phyloP scores from a whole-genome alignment of 2,113 vertebrate genomes.

The Theristicus caerulescens region DNA sequence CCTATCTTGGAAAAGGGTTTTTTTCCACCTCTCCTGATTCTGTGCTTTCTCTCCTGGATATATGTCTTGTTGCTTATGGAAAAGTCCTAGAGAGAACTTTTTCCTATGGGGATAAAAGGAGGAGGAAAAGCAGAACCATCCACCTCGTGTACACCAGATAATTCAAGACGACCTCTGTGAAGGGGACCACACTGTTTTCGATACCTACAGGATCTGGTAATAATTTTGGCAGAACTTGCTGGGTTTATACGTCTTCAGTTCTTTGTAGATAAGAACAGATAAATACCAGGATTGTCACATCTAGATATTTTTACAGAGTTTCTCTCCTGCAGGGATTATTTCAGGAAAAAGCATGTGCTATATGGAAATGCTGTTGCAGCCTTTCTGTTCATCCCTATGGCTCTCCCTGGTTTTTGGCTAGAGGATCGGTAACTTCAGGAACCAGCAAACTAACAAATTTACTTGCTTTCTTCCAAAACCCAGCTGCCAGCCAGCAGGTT shows the following conservation, averaged over 20 bases:
- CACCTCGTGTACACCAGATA: background rate
- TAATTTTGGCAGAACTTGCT: background rate
- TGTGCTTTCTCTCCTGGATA: background rate
- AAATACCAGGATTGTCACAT: background rate
- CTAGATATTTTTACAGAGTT: background rate
- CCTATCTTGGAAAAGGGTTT: background rate
- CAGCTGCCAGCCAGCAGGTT: background rate
- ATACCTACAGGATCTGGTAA: background rate
- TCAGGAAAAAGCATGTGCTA: background rate
- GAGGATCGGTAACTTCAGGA: background rate
- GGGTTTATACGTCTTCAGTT: background rate
- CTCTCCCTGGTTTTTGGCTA: background rate
- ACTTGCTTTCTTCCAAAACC: background rate
- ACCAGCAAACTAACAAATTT: background rate
- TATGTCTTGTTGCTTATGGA: background rate
- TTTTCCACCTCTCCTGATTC: background rate
- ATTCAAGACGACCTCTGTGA: background rate
- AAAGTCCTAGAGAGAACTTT: background rate
- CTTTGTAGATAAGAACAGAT: background rate
- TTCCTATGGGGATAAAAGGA: background rate
- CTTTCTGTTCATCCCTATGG: background rate
- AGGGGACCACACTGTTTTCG: background rate
- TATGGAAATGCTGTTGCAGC: background rate
- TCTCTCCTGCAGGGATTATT: slow-evolving; percentile 22
- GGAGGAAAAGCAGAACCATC: background rate